phyloP scores from a whole-genome alignment of 2,113 vertebrate genomes.

The Corvus cornix region DNA sequence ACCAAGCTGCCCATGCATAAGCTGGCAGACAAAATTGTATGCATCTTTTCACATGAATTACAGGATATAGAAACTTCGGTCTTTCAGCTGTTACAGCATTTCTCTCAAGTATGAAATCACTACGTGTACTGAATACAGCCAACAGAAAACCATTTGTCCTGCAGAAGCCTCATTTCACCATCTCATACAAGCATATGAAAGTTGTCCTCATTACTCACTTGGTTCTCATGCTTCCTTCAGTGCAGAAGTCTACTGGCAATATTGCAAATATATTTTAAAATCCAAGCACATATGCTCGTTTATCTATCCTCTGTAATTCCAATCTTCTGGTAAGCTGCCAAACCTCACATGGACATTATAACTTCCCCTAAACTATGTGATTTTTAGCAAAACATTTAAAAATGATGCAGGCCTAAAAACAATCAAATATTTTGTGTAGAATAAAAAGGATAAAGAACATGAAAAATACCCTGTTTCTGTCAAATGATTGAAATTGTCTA shows the following conservation, averaged over 20 bases:
- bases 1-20: neutral
- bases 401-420: neutral
- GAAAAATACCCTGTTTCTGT: neutral
- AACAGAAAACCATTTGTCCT: conserved; percentile 10
- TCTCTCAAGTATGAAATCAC: neutral
- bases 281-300: neutral
- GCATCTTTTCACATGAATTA: neutral
- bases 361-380: neutral
- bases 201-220: conserved; percentile 13
- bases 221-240: neutral
- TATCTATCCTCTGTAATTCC: conserved; percentile 4
- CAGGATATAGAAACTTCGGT: neutral
- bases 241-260: conserved; percentile 26
- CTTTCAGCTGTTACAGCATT: conserved; percentile 6
- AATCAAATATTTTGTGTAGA: neutral
- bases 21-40: neutral
- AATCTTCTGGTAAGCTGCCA: neutral
- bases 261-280: conserved; percentile 39
- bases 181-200: conserved; percentile 21
- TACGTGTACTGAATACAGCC: neutral
- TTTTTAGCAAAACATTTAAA: neutral
- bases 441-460: neutral
- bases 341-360: neutral
- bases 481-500: neutral
- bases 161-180: neutral